A percentile compares a stretch with the other conserved stretches of the same genome.
These are phyloP conservation scores for Pseudocheirus occidentalis DNA, from an alignment of 2,797 vertebrate species.

Conservation along the genomic window DNA sequence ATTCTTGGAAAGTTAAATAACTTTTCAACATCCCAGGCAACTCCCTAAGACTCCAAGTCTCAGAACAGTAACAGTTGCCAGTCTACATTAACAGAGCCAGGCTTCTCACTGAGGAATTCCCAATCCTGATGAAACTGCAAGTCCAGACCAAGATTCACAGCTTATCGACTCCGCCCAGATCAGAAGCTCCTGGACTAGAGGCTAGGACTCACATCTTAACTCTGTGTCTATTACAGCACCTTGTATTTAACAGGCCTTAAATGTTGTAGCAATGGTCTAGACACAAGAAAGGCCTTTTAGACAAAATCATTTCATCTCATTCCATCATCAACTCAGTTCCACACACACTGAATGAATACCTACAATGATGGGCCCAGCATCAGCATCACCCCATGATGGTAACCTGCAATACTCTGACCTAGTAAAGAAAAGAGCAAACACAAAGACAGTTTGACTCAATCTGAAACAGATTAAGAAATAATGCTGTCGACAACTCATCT, in stretches of 20 bases:
- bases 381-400: background rate
- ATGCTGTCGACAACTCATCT: too few relatives aligned
- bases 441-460: background rate
- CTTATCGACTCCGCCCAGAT: background rate
- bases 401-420: background rate
- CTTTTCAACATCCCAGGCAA: background rate
- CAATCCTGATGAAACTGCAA: background rate
- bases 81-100: too few relatives aligned
- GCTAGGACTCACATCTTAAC: background rate
- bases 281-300: background rate
- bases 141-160: background rate
- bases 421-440: background rate
- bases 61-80: background rate
- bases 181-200: background rate
- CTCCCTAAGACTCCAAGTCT: background rate
- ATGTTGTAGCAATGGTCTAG: background rate
- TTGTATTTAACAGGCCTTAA: background rate
- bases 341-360: background rate
- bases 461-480: background rate
- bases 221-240: background rate
- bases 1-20: background rate
- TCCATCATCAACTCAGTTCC: background rate
- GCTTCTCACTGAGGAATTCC: background rate
- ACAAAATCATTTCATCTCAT: background rate
- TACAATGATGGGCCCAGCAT: background rate